phyloP scores from a whole-genome alignment of 2,113 vertebrate genomes.

The Microcebus tavaratra region DNA sequence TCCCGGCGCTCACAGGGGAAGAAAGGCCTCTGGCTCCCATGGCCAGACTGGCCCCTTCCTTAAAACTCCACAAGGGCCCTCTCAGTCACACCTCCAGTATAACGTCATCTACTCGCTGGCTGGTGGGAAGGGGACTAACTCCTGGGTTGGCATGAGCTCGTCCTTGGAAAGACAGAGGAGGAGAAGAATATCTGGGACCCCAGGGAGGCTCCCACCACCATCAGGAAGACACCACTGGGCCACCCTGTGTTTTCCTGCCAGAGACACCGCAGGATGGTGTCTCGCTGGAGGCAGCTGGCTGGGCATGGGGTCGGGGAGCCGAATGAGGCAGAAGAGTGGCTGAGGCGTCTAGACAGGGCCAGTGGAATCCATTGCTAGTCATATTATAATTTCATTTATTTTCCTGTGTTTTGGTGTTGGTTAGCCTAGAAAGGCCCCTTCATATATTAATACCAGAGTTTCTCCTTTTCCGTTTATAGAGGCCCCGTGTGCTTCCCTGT shows the following conservation, averaged over 20 bases:
- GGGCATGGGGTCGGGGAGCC: rapidly evolving
- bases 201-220: background rate
- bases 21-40: background rate
- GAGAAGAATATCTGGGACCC: rapidly evolving
- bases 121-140: background rate
- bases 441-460: too few species aligned
- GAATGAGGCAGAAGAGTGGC: background rate
- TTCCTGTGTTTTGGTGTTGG: background rate
- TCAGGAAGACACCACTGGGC: background rate
- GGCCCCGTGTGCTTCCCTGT: background rate
- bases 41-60: background rate
- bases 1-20: background rate
- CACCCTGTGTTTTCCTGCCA: background rate
- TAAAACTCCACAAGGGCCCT: rapidly evolving
- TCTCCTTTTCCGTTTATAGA: background rate
- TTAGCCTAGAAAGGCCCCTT: background rate
- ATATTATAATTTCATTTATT: background rate
- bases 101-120: rapidly evolving
- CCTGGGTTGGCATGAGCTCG: rapidly evolving
- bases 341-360: background rate
- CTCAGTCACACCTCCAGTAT: rapidly evolving
- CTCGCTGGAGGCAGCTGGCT: background rate
- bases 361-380: rapidly evolving
- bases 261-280: background rate
- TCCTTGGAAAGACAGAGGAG: background rate